Evolutionary conservation across 2,888 invertebrate species (phyloP).

Genomic region (Anthoptus insignis): DNA sequence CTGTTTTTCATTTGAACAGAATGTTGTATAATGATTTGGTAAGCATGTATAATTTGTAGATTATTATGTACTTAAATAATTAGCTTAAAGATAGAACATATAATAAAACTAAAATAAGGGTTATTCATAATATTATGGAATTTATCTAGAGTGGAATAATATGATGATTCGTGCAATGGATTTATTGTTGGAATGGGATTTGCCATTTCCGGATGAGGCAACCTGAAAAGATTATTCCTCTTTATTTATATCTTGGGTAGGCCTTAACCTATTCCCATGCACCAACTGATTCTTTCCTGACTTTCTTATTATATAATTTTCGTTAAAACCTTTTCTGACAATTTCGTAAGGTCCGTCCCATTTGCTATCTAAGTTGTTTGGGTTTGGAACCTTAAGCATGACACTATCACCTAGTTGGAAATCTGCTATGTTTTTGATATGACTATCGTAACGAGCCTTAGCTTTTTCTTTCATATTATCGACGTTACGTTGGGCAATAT

Average conservation of each 20-base stretch:
- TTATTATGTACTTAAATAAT: too few species aligned
- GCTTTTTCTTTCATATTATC: conserved; percentile 56
- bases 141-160: too few species aligned
- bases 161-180: too few species aligned
- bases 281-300: conserved; percentile 43
- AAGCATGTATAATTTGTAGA: too few species aligned
- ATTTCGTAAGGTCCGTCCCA: conserved; percentile 55
- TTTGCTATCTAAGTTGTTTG: conserved; percentile 56
- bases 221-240: neutral
- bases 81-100: too few species aligned
- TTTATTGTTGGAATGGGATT: too few species aligned
- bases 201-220: too few species aligned
- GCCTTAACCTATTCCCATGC: conserved; percentile 44
- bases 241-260: neutral
- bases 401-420: conserved; percentile 45
- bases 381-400: conserved; percentile 50
- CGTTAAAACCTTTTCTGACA: conserved; percentile 48
- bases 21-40: too few species aligned
- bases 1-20: neutral
- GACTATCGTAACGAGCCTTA: conserved; percentile 52
- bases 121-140: too few species aligned
- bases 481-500: conserved; percentile 48
- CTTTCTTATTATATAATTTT: conserved; percentile 42
- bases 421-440: conserved; percentile 51
- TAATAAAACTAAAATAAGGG: too few species aligned